Evolutionary conservation across 2,888 invertebrate species (phyloP).

Genomic region (Xylocampa areola): DNA sequence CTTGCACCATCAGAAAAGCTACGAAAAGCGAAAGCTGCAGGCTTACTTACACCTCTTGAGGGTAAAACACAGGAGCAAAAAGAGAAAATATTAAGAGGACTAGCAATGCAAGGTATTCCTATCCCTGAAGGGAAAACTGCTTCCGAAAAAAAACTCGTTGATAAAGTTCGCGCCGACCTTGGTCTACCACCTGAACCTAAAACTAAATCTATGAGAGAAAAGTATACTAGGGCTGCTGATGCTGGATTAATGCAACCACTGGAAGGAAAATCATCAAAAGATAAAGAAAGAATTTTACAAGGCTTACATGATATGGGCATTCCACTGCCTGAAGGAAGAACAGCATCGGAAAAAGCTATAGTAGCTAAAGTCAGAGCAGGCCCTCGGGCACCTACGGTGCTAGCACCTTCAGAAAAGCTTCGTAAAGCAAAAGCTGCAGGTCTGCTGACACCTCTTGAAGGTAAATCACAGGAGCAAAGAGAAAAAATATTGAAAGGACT

Average conservation of each 20-base stretch:
- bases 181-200: constrained; percentile 17
- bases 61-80: constrained; percentile 54
- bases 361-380: constrained; percentile 7
- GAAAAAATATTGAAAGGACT: constrained; percentile 57
- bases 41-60: constrained; percentile 48
- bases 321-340: constrained; percentile 48
- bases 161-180: constrained; percentile 40
- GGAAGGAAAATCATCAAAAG: constrained; percentile 41
- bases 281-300: constrained; percentile 53
- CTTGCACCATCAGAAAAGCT: constrained; percentile 9
- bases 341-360: constrained; percentile 43
- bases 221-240: constrained; percentile 8
- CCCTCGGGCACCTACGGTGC: neutral
- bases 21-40: constrained; percentile 39
- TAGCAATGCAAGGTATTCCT: constrained; percentile 55
- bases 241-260: constrained; percentile 47
- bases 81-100: constrained; percentile 53
- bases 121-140: constrained; percentile 35
- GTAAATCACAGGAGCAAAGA: constrained; percentile 58
- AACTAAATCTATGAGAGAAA: constrained; percentile 14
- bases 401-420: constrained; percentile 20
- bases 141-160: constrained; percentile 20
- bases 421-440: constrained; percentile 53
- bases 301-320: constrained; percentile 38
- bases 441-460: constrained; percentile 56